Evolutionary conservation across 2,797 vertebrate species (phyloP).

Genomic region (Pygocentrus nattereri): DNA sequence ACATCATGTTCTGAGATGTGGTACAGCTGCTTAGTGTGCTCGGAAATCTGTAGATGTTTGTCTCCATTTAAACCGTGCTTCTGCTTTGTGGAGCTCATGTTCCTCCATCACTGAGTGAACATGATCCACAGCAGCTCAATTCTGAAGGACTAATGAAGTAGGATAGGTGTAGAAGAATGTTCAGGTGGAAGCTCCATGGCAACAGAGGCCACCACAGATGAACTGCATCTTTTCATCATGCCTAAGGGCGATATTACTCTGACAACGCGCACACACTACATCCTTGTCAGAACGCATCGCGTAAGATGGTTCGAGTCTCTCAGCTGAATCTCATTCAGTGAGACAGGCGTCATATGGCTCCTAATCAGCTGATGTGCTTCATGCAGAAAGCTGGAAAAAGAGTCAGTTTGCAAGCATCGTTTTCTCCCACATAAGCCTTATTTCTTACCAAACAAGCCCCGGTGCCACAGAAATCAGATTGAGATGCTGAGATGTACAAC

Average conservation of each 20-base stretch:
- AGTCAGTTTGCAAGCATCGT: neutral
- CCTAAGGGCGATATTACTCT: slow-evolving; percentile 28
- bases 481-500: neutral
- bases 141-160: slow-evolving; percentile 5
- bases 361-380: neutral
- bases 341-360: slow-evolving; percentile 1
- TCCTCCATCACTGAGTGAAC: neutral
- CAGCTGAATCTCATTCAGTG: neutral
- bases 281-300: slow-evolving; percentile 38
- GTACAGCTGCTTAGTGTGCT: neutral
- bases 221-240: slow-evolving; percentile 11
- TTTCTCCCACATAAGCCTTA: neutral
- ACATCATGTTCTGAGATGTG: neutral
- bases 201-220: slow-evolving; percentile 30
- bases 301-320: slow-evolving; percentile 20
- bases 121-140: neutral
- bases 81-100: neutral
- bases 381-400: slow-evolving; percentile 12
- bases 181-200: slow-evolving; percentile 40
- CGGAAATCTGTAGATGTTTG: neutral
- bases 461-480: neutral
- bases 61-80: neutral
- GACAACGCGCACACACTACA: slow-evolving; percentile 12
- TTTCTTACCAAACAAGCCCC: neutral
- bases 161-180: neutral